Base-by-base conservation (phyloP, 2,797 vertebrate genomes). In the Phoebastria nigripes region DNA sequence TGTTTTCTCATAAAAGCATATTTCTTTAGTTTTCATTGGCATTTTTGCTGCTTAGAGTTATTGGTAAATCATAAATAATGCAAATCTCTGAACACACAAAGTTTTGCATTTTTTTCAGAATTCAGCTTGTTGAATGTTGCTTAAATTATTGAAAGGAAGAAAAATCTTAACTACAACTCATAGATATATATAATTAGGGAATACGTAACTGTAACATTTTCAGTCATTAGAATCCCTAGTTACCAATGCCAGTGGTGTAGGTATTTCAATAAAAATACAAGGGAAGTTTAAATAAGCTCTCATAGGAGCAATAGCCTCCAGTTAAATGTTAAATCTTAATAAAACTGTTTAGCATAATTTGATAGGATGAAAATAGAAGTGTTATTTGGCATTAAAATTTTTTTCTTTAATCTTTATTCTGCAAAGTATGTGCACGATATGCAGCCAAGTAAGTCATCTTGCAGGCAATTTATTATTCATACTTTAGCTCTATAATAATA, bases 301-400 rank as follows among this genome's bases (percentile, higher is more conserved):
- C 87, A 52, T 35, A 93, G 94, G 80, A 95, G 80, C 42, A 93
- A 96, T 61, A 95, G 93, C 79, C 39, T 94, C 46, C 94, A 96
- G 94, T 96, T 95, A 97, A 93, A 96, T 87, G 71, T 72, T 93
- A 95, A 88, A 88, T 93, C 77, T 94, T 91, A 91, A 92, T 93
- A 94, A 91, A 93, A 94, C 82, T 94, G 84, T 91, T 94, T 55
- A 78, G 82, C 73, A 93, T 96, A 94, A 94, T 97, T 89, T 94
- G 58, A 96, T 96, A 94, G 92, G 74, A 94, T 94, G 95, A 97
- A 97, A 97, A 97, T 28, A 97, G 92, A 95, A 58, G 89, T 67
- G 81, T 65, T 93, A 86, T 82, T 87, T 90, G 72, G 72, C 92
- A 93, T 94, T 89, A 87, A 59, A 63, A 14, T 22, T 63, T 93